Percentiles rank a stretch among this genome's conserved stretches.
These are phyloP conservation scores for Disparrhopalites patrizii DNA, from an alignment of 2,888 invertebrate genomes.

Conservation along the genomic window DNA sequence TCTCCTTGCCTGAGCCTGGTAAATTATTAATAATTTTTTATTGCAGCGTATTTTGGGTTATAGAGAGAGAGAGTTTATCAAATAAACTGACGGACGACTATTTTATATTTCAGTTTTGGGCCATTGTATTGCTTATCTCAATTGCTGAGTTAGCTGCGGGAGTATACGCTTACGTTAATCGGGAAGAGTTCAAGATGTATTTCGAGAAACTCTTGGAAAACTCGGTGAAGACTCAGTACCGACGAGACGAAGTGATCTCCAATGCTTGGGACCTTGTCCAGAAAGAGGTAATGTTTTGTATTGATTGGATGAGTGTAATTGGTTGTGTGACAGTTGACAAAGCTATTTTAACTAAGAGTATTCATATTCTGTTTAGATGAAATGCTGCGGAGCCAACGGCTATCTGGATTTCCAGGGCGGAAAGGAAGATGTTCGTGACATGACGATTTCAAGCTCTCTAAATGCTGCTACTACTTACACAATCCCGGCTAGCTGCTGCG, in stretches of 20 bases:
- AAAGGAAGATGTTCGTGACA: slow-evolving; percentile 40
- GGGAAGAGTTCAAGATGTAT: slow-evolving; percentile 43
- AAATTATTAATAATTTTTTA: slow-evolving; percentile 6
- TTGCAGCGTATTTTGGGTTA: neutral
- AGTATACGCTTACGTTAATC: slow-evolving; percentile 43
- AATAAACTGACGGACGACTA: too few relatives aligned
- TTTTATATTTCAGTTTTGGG: slow-evolving; percentile 40
- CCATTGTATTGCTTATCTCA: slow-evolving; percentile 44
- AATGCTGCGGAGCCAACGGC: slow-evolving; percentile 45
- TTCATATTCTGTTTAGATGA: slow-evolving; percentile 35
- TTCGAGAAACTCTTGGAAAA: slow-evolving; percentile 38
- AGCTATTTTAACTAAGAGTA: neutral
- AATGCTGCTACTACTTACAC: slow-evolving; percentile 34
- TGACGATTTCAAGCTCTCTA: slow-evolving; percentile 42
- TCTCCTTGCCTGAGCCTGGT: slow-evolving; percentile 45
- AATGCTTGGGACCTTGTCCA: slow-evolving; percentile 46
- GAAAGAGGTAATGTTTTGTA: slow-evolving; percentile 28
- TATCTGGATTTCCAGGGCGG: slow-evolving; percentile 41
- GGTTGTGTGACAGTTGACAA: slow-evolving; percentile 1
- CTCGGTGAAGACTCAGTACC: slow-evolving; percentile 27
- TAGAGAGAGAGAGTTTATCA: too few relatives aligned
- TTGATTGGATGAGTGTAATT: too few relatives aligned
- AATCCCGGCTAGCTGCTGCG: slow-evolving; percentile 44
- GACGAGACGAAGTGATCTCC: slow-evolving; percentile 40
- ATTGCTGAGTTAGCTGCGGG: slow-evolving; percentile 45